Base-by-base conservation (phyloP, 2,113 vertebrate species). In the Corythornis madagascariensis region DNA sequence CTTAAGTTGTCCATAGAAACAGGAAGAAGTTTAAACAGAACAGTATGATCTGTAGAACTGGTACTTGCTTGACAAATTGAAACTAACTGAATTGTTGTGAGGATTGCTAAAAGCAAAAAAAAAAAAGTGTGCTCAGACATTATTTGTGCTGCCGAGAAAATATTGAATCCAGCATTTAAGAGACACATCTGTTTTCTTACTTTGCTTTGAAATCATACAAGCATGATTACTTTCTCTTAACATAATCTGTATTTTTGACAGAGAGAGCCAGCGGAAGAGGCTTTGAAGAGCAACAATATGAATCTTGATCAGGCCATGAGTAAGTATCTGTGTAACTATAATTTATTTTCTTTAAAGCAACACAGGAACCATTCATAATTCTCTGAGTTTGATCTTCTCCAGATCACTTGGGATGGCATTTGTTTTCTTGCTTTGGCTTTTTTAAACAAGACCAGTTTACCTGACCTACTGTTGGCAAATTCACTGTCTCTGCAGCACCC, bases 261-360 rank as follows among this genome's bases (percentile, higher is more conserved):
- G 99, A 99, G 99, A 98, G 99, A 99, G 95, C 99, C 99, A 97
- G 99, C 99, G 47, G 99, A 99, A 98, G 99, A 99, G 97, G 99
- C 99, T 96, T 97, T 99, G 98, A 99, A 99, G 97, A 99, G 98
- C 97, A 99, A 98, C 98, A 99, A 98, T 96, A 99, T 99, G 99
- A 99, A 99, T 96, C 98, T 99, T 9, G 99, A 99, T 96, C 99
- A 99, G 98, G 99, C 99, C 97, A 99, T 99, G 99, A 99, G 99
- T 99, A 97, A 98, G 99, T 98, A 65, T 65, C 80, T 89, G 31
- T 90, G 50, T 87, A 74, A 66, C 16, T 53, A 42, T n/a, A 16
- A 10, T 56, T 11, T 15, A 13, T 60, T 88, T 69, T 61, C 59
- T 66, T 59, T 16, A 18, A 63, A 40, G 21, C n/a, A 19, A 26